Percentiles rank a stretch among this genome's conserved stretches.
Conservation (phyloP, 2,888 invertebrate species). For the Epsilonema sp. region DNA sequence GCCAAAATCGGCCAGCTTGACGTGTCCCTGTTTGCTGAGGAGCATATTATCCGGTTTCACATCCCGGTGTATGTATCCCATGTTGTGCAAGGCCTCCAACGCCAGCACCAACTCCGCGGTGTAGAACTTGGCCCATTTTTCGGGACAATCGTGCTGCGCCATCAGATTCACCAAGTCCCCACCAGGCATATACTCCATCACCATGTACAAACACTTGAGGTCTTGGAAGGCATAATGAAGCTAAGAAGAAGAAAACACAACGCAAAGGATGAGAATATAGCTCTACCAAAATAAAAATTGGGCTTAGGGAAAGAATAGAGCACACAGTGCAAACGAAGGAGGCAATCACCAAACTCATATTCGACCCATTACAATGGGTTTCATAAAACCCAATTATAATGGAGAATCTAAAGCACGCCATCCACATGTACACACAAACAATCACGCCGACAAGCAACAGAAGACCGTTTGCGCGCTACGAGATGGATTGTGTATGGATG, state of each 20-base stretch:
- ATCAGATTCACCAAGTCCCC: constrained; percentile 95
- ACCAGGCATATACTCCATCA: constrained; percentile 99
- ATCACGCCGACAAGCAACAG: no score
- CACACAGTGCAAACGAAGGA: no score
- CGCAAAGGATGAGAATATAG: no score
- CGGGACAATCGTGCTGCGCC: constrained; percentile 95
- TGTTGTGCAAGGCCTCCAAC: constrained; percentile 85
- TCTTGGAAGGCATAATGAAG: constrained; percentile 98
- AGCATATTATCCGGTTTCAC: constrained; percentile 99
- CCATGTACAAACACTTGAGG: constrained; percentile 88
- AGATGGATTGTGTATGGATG: no score
- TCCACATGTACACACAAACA: no score
- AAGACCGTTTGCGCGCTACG: no score
- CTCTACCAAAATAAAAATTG: no score
- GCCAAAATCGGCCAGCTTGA: constrained; percentile 97
- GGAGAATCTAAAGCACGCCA: no score
- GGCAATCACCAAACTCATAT: no score
- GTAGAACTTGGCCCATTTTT: constrained; percentile 95
- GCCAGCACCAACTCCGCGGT: constrained; percentile 94
- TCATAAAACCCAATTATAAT: no score
- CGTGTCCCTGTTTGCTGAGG: constrained; percentile 75
- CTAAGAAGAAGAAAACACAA: constrained; percentile 21
- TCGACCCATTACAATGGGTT: no score
- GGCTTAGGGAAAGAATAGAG: background rate
- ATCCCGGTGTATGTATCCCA: constrained; percentile 68